These are phyloP conservation scores for Mellilla xanthometata DNA, from an alignment of 2,888 invertebrate genomes.

Conservation along the genomic window DNA sequence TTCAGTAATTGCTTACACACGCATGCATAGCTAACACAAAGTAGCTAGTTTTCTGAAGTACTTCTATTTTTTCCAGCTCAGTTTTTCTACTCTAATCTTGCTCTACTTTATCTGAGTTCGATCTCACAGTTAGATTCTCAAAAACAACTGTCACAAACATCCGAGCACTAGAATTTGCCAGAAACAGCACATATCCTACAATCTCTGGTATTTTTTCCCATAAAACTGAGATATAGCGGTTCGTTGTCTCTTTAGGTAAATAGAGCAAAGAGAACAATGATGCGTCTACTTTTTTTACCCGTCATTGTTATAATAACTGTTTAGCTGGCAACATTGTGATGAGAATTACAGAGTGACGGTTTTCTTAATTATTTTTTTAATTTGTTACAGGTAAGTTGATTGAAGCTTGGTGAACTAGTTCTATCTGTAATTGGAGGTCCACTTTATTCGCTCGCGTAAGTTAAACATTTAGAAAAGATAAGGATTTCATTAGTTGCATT, in stretches of 20 bases:
- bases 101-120: neutral
- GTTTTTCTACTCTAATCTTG: neutral
- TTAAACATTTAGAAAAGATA: too few relatives aligned
- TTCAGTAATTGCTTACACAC: too few relatives aligned
- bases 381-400: slow-evolving; percentile 46
- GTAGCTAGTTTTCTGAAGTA: too few relatives aligned
- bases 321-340: slow-evolving; percentile 43
- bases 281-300: slow-evolving; percentile 47
- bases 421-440: slow-evolving; percentile 7
- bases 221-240: slow-evolving; percentile 29
- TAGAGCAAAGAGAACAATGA: slow-evolving; percentile 74
- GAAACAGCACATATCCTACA: slow-evolving; percentile 15
- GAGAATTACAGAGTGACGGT: slow-evolving; percentile 41
- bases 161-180: slow-evolving; percentile 7
- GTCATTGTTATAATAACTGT: slow-evolving; percentile 53
- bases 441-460: too few relatives aligned
- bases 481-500: too few relatives aligned
- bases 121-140: slow-evolving; percentile 15
- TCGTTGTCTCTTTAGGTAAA: slow-evolving; percentile 56
- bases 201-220: slow-evolving; percentile 23
- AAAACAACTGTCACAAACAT: slow-evolving; percentile 15
- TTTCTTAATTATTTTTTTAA: slow-evolving; percentile 34
- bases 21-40: too few relatives aligned
- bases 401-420: neutral
- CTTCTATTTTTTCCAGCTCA: too few relatives aligned